phyloP scores from a whole-genome alignment of 92 coral and sea anemone genomes.

The Epizoanthus rinbou region DNA sequence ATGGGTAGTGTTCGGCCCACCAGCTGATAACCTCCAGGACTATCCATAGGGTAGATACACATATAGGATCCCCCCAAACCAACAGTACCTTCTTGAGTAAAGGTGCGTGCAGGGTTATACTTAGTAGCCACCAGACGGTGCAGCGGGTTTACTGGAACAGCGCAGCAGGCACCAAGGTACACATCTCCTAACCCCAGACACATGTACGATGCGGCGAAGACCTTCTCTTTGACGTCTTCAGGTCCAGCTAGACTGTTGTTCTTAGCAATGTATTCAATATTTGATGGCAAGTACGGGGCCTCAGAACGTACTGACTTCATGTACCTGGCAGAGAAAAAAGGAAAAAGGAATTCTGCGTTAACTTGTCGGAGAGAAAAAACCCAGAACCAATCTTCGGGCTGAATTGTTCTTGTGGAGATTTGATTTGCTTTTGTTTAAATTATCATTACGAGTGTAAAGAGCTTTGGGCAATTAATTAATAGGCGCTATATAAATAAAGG shows the following conservation, averaged over 20 bases:
- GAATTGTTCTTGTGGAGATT: no score
- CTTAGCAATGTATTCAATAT: constrained; percentile 55
- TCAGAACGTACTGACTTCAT: constrained; percentile 60
- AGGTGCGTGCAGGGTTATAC: constrained; percentile 76
- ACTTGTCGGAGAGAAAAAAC: background rate
- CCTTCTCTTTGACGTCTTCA: constrained; percentile 54
- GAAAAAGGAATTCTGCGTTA: background rate
- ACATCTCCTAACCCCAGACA: constrained; percentile 52
- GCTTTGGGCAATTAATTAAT: no score
- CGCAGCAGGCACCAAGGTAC: constrained; percentile 71
- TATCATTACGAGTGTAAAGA: no score
- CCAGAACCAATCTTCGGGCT: no score
- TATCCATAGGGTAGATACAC: constrained; percentile 73
- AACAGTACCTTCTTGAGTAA: constrained; percentile 72
- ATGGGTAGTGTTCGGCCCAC: constrained; percentile 68
- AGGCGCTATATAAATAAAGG: no score
- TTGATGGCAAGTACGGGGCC: constrained; percentile 75
- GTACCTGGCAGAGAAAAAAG: constrained; percentile 34
- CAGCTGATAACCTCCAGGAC: constrained; percentile 76
- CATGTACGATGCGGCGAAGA: constrained; percentile 68
- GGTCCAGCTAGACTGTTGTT: constrained; percentile 57
- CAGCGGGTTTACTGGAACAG: constrained; percentile 68
- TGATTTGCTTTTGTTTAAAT: no score
- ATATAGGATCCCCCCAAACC: constrained; percentile 74
- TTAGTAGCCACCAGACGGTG: constrained; percentile 64